Conservation (phyloP, 2,113 vertebrate species). For the Geococcyx californianus region DNA sequence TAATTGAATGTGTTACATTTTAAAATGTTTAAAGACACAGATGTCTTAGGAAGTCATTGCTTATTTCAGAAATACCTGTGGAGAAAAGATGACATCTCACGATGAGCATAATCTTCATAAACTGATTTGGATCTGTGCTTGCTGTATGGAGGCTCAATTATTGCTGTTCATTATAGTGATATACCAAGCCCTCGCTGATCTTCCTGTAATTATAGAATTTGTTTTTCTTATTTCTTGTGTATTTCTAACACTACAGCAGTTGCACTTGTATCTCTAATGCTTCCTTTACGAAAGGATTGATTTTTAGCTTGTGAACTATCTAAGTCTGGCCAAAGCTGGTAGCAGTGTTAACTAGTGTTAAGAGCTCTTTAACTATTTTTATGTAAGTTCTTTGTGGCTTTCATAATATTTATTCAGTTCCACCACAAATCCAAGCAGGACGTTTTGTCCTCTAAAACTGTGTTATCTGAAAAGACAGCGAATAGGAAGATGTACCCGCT, state of each 20-base stretch:
- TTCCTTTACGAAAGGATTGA: background rate
- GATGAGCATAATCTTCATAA: slow-evolving; percentile 10
- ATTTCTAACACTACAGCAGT: background rate
- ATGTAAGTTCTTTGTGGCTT: background rate
- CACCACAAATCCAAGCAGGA: background rate
- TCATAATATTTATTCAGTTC: background rate
- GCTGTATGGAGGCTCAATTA: background rate
- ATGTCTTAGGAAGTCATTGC: background rate
- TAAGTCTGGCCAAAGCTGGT: background rate
- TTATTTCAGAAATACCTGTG: background rate
- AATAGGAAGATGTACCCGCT: background rate
- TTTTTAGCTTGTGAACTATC: background rate
- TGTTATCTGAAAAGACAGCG: background rate
- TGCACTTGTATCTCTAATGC: background rate
- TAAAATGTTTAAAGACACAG: background rate
- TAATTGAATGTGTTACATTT: background rate
- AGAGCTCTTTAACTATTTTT: background rate
- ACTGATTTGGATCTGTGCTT: background rate
- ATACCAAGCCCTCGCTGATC: background rate
- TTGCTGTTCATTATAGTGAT: slow-evolving; percentile 2
- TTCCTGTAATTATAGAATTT: background rate
- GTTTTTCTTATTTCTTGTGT: background rate
- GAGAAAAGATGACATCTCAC: background rate
- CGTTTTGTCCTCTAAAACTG: background rate
- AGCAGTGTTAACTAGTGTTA: background rate